Percentiles rank a stretch among this genome's conserved stretches.
These are phyloP conservation scores for Ophion ellenae DNA, from an alignment of 2,888 invertebrate genomes.

Conservation along the genomic window DNA sequence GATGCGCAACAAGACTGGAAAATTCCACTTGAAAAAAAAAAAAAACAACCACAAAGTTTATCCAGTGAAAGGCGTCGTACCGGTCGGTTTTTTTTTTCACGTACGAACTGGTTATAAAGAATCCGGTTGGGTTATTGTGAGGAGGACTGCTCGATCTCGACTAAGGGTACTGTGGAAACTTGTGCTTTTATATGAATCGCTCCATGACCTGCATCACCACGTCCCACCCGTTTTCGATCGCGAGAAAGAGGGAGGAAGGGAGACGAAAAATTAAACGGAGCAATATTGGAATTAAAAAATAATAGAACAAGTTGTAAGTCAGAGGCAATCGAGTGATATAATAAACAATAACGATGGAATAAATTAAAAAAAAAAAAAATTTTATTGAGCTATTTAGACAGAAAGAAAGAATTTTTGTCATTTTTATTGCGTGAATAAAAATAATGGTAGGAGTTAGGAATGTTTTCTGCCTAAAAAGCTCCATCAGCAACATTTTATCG, in stretches of 20 bases:
- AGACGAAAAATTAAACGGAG: background rate
- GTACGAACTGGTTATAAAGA: constrained; percentile 62
- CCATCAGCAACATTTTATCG: too few relatives aligned
- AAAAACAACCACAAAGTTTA: background rate
- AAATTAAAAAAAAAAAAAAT: too few relatives aligned
- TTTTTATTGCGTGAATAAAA: too few relatives aligned
- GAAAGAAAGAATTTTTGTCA: too few relatives aligned
- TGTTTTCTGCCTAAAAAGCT: too few relatives aligned
- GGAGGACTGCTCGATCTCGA: constrained; percentile 66
- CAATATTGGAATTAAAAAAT: too few relatives aligned
- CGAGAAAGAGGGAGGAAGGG: constrained; percentile 2
- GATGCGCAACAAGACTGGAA: constrained; percentile 11
- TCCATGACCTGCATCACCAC: constrained; percentile 67
- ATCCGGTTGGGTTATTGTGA: constrained; percentile 56
- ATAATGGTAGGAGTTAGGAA: too few relatives aligned
- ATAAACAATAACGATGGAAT: too few relatives aligned
- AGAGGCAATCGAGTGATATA: too few relatives aligned
- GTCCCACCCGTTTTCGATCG: constrained; percentile 62
- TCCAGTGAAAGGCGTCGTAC: constrained; percentile 67
- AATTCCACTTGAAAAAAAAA: constrained; percentile 11
- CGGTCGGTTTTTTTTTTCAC: constrained; percentile 43
- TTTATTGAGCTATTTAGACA: too few relatives aligned
- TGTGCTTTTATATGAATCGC: constrained; percentile 76
- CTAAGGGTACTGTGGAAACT: constrained; percentile 74
- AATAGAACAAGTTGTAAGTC: too few relatives aligned